Base-by-base conservation (phyloP, 2,797 vertebrate species). In the Pangasius larnaudii region DNA sequence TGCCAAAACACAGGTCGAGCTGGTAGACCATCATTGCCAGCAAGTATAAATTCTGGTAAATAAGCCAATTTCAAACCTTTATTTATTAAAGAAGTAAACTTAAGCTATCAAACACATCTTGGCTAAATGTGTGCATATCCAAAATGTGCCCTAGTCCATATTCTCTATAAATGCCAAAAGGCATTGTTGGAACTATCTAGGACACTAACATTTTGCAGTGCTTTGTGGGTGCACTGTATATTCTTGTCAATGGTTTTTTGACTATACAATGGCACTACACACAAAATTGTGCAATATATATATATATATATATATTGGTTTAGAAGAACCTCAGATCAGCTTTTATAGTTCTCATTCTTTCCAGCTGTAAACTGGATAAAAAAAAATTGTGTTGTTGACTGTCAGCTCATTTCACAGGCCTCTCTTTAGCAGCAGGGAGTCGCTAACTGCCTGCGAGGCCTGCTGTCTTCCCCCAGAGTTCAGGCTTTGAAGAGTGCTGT, bases 401-500 rank as follows among this genome's bases (percentile, higher is more conserved):
- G 61, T 51, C 81, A 77, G 58, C 71, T 39, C 65, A 49, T 71
- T 88, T 86, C 59, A 65, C 56, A 88, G 80, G 30, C 74, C 83
- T 79, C 83, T 72, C 65, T 72, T 83, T 79, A 69, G 51, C 63
- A n/a, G 30, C 85, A 30, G 85, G 85, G 85, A 67, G 81, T 51
- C 36, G 56, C 86, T 82, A 58, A 84, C 78, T 77, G 46, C n/a
- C 63, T 67, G 82, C 42, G 10, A 86, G 42, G 58, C 82, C 88
- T 63, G 77, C 85, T 83, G 77, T 89, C 39, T 71, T 84, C 72
- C 80, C 79, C 71, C 79, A 84, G 78, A 61, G 56, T 86, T 84
- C 42, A 63, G 91, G 65, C 84, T 88, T 86, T 79, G 86, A 90
- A 85, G 79, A 84, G 77, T 36, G 92, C 92, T 90, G 89, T 86